A percentile compares a stretch with the other conserved stretches of the same genome.
These are phyloP conservation scores for Eumerus sabulonum DNA, from an alignment of 2,888 invertebrate genomes.

Conservation along the genomic window DNA sequence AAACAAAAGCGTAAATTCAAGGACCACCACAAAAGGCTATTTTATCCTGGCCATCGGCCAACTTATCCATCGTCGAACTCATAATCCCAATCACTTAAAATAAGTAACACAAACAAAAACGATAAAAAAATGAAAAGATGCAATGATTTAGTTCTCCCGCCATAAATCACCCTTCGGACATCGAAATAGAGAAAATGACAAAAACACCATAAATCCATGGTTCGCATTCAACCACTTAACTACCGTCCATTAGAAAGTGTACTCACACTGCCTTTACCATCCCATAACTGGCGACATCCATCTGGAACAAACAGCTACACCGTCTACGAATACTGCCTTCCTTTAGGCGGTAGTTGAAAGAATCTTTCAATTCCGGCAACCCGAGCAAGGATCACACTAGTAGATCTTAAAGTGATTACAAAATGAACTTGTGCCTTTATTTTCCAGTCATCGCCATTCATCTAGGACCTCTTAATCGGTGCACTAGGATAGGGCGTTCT, in stretches of 20 bases:
- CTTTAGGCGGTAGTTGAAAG: too few species aligned
- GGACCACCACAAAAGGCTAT: background rate
- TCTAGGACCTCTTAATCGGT: slow-evolving; percentile 37
- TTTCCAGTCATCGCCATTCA: slow-evolving; percentile 27
- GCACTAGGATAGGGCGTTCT: background rate
- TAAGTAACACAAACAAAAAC: slow-evolving; percentile 18
- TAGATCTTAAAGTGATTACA: slow-evolving; percentile 54
- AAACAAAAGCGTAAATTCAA: too few species aligned
- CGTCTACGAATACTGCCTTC: background rate
- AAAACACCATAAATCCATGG: slow-evolving; percentile 43
- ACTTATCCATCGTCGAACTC: background rate
- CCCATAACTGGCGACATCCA: slow-evolving; percentile 43
- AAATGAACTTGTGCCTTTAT: slow-evolving; percentile 63
- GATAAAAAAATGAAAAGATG: too few species aligned
- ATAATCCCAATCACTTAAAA: slow-evolving; percentile 13
- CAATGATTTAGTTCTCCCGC: slow-evolving; percentile 20
- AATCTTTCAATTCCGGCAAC: background rate
- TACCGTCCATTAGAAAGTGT: background rate
- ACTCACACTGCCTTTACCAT: background rate
- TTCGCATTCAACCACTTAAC: slow-evolving; percentile 27
- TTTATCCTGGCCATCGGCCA: slow-evolving; percentile 27
- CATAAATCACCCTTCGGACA: slow-evolving; percentile 33
- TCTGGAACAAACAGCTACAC: slow-evolving; percentile 44
- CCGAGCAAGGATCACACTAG: slow-evolving; percentile 8
- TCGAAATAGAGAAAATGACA: background rate